Base-by-base conservation (phyloP, 2,888 invertebrate species). In the Helleia helle region DNA sequence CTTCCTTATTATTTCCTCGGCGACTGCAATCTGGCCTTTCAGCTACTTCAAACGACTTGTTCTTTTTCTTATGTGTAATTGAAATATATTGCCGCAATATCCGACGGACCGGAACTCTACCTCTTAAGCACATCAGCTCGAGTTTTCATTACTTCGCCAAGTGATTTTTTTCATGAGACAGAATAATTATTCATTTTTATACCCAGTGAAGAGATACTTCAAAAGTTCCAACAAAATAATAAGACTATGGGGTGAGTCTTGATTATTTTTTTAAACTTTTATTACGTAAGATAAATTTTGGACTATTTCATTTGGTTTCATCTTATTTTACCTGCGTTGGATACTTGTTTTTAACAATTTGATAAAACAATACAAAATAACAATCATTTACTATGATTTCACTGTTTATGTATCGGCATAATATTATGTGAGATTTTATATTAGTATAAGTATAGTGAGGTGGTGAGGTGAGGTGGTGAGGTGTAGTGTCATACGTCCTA, bases 11-110 rank as follows among this genome's bases (percentile, higher is more conserved):
- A 76, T 80, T 77, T 80, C 68, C 69, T 65, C 60, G 67, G 55
- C 66, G 73, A 69, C 75, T 75, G 77, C 76, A 80, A 83, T 80
- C 79, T 80, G 76, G 71, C 75, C 73, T 77, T 72, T 79, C 79
- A 76, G 80, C 80, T 76, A 79, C 81, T 81, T 77, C 73, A 79
- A 77, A 80, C 73, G 79, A 80, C 81, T 84, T 79, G 81, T 74
- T 80, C 81, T 84, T 83, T 83, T 83, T 83, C 83, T 81, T 79
- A 79, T 74, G 72, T 81, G 83, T 84, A 84, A 84, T 84, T 84
- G 83, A 84, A 81, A 84, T 84, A 81, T 81, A 84, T 84, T 84
- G 80, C 80, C 72, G 74, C 80, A 83, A 83, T 84, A 83, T 83
- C 80, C 80, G 72, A 62, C 68, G 76, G 79, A 72, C 81, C 70